Base-by-base conservation (phyloP, 2,888 invertebrate species). In the Cremastobaeus sp. region DNA sequence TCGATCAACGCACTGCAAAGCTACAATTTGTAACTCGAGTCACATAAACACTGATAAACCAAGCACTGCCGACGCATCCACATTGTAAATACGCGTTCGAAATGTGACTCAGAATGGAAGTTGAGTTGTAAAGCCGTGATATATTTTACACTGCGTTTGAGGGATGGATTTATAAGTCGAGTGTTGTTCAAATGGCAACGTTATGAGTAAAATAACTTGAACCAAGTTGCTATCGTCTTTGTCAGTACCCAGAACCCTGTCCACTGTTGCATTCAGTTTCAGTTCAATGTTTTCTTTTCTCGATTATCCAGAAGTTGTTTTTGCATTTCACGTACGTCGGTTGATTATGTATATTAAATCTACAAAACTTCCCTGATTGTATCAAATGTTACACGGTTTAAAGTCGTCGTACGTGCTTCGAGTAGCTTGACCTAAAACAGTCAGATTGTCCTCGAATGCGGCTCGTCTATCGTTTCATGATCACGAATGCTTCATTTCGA, bases 341-440 rank as follows among this genome's bases (percentile, higher is more conserved):
- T 55, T 60, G 18, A 50, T 72, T 72, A 72, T 72, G 76, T 28
- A 72, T 76, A 76, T 76, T 76, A 69, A 72, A 76, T 76, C 69
- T 76, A 76, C 76, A 76, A 76, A 76, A 76, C 76, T 76, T 76
- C 59, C 64, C 76, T 76, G 76, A 76, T 76, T 72, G 47, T 74
- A 68, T 48, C 60, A 45, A 55, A 43, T 37, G 39, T 50, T 30
- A 50, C 52, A 14, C 17, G 11, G 25, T 15, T 18, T 35, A 59
- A 60, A 69, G 34, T 47, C 43, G 37, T 18, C 45, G 32, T 57
- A 48, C 47, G 54, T 45, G 45, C 43, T 52, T 15, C 2, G 21
- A 20, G 25, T 12, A 17, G 21, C 8, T 18, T 37, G 28, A 37
- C 15, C 21, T 14, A 14, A 6, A 32, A 50, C 18, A 32, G 32